Conservation (phyloP, 64 coral and sea anemone species). For the Porites lutea region DNA sequence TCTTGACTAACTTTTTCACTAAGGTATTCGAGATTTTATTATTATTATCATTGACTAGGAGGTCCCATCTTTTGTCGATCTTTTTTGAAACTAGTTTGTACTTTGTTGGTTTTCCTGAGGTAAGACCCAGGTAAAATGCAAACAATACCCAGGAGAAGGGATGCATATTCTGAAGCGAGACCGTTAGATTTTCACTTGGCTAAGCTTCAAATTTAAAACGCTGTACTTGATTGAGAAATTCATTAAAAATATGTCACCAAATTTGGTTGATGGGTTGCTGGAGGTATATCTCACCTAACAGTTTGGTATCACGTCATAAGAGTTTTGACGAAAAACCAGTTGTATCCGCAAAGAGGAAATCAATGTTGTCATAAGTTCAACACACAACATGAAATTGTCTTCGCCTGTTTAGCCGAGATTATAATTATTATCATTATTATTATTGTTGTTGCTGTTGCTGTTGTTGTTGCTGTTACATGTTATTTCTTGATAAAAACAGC, state of each 20-base stretch:
- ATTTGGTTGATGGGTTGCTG: conserved; percentile 33
- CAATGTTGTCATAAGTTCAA: neutral
- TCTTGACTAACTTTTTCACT: too few relatives aligned
- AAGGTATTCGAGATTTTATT: conserved; percentile 6
- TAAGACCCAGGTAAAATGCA: neutral
- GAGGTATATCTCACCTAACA: conserved; percentile 25
- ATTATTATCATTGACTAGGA: conserved; percentile 73
- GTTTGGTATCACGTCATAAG: conserved; percentile 37
- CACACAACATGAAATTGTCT: neutral
- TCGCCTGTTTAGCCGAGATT: neutral
- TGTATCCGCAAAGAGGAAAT: neutral
- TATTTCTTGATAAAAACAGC: too few relatives aligned
- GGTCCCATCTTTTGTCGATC: conserved; percentile 87
- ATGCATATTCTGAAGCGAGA: conserved; percentile 11
- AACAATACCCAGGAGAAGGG: conserved; percentile 55
- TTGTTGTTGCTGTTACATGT: too few relatives aligned
- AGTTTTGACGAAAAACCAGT: conserved; percentile 2
- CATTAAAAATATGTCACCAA: conserved; percentile 19
- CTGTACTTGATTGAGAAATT: neutral
- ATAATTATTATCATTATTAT: neutral
- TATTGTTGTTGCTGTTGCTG: too few relatives aligned
- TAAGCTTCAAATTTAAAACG: conserved; percentile 6
- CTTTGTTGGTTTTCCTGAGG: conserved; percentile 37
- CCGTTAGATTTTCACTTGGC: neutral
- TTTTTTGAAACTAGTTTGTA: conserved; percentile 35